These are phyloP conservation scores for Cherax quadricarinatus DNA, from an alignment of 1,140 invertebrate genomes.

Conservation along the genomic window DNA sequence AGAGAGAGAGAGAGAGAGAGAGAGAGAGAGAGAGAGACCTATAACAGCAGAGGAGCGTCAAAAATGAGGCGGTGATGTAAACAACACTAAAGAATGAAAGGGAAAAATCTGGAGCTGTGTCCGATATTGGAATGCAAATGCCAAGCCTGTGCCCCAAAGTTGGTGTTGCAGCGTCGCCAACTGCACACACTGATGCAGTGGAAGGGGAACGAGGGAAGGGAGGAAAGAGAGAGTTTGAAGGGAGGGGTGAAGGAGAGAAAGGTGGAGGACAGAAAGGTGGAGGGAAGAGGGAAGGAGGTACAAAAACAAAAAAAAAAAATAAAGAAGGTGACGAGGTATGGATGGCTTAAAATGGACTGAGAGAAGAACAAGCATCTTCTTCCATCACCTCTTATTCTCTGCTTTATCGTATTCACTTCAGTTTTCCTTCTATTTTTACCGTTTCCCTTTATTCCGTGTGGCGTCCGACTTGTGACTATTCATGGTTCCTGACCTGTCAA, in stretches of 20 bases:
- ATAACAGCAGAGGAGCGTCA: background rate
- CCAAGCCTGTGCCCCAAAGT: too few species aligned
- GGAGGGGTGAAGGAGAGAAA: background rate
- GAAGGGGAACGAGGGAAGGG: background rate
- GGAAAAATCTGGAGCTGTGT: background rate
- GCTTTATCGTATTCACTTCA: too few species aligned
- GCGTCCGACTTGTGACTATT: too few species aligned
- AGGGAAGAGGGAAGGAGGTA: background rate
- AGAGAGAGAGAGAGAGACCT: background rate
- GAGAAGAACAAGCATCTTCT: too few species aligned
- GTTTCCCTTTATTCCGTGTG: too few species aligned
- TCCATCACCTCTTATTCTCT: too few species aligned
- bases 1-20: constrained; percentile 21
- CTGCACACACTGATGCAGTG: background rate
- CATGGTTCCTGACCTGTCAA: too few species aligned
- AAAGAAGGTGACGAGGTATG: too few species aligned
- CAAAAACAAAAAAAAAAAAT: background rate
- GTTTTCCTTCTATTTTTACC: too few species aligned
- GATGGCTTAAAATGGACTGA: too few species aligned
- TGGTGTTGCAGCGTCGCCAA: background rate
- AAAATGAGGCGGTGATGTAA: background rate
- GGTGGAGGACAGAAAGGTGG: background rate
- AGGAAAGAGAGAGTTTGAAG: background rate
- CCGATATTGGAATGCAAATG: too few species aligned
- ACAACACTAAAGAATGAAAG: background rate